Evolutionary conservation across 2,797 vertebrate genomes (phyloP).

Genomic region (Mico argentatus): DNA sequence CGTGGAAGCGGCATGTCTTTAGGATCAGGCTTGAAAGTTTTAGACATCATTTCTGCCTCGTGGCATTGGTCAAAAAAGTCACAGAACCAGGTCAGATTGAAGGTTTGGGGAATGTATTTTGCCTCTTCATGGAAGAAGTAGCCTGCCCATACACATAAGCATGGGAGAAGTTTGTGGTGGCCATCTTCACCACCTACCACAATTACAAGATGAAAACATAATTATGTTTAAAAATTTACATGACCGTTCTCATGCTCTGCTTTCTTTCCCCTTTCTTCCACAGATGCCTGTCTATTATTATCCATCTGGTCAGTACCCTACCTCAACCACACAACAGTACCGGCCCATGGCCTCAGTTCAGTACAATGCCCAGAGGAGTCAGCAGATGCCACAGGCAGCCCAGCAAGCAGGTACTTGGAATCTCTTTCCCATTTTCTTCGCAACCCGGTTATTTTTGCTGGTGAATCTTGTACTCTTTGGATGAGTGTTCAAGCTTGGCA

Average conservation of each 20-base stretch:
- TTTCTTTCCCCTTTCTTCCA: not conserved
- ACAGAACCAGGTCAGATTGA: not conserved
- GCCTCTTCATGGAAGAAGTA: too few species aligned
- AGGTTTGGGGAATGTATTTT: too few species aligned
- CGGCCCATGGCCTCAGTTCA: conserved; percentile 90
- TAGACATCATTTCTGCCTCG: not conserved
- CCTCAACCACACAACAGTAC: conserved; percentile 93
- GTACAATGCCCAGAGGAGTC: conserved; percentile 87
- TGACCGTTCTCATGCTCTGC: not conserved
- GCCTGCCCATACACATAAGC: accelerated
- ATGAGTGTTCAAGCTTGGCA: not conserved
- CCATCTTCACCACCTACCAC: not conserved
- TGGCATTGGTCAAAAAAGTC: not conserved
- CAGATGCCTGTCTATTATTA: conserved; percentile 95
- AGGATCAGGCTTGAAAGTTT: not conserved
- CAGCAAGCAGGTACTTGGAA: conserved; percentile 87
- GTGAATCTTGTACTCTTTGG: not conserved
- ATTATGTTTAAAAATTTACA: not conserved
- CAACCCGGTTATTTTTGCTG: not conserved
- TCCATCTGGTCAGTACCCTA: conserved; percentile 93
- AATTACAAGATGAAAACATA: accelerated
- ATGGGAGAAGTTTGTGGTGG: not conserved
- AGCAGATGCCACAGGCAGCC: conserved; percentile 86
- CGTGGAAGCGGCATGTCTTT: not conserved
- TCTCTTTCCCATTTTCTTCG: conserved; percentile 47